Conservation (phyloP, 2,888 invertebrate species). For the Empis livida region DNA sequence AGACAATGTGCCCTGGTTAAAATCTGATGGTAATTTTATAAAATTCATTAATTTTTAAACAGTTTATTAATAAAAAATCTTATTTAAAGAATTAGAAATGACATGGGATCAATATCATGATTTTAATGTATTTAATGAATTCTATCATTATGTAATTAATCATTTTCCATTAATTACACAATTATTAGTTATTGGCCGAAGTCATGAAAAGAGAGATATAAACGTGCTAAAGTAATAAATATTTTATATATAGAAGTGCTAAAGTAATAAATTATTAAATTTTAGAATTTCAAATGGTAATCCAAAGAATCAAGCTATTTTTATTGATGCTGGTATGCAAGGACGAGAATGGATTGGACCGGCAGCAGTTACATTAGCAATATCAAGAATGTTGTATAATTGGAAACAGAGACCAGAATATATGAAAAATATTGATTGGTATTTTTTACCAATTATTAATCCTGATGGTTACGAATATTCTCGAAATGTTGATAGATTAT, state of each 20-base stretch:
- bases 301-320: conserved; percentile 46
- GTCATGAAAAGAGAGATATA: conserved; percentile 58
- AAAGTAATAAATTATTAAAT: not conserved
- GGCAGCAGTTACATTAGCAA: conserved; percentile 62
- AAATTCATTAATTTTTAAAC: too few relatives aligned
- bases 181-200: conserved; percentile 57
- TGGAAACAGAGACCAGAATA: conserved; percentile 45
- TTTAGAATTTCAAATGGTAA: conserved; percentile 54
- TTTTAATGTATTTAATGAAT: conserved; percentile 52
- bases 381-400: conserved; percentile 54
- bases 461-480: conserved; percentile 83
- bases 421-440: conserved; percentile 73
- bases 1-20: conserved; percentile 31
- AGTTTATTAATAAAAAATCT: not conserved
- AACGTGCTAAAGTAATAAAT: conserved; percentile 40
- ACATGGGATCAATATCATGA: conserved; percentile 68
- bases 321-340: conserved; percentile 66
- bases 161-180: conserved; percentile 58
- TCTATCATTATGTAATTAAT: conserved; percentile 53
- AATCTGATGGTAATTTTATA: conserved; percentile 20
- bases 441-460: conserved; percentile 59
- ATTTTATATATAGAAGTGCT: not conserved
- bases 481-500: conserved; percentile 63
- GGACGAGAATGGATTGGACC: conserved; percentile 82
- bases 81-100: conserved; percentile 32